Base-by-base conservation (phyloP, 2,113 vertebrate genomes). In the Hydrolagus affinis region DNA sequence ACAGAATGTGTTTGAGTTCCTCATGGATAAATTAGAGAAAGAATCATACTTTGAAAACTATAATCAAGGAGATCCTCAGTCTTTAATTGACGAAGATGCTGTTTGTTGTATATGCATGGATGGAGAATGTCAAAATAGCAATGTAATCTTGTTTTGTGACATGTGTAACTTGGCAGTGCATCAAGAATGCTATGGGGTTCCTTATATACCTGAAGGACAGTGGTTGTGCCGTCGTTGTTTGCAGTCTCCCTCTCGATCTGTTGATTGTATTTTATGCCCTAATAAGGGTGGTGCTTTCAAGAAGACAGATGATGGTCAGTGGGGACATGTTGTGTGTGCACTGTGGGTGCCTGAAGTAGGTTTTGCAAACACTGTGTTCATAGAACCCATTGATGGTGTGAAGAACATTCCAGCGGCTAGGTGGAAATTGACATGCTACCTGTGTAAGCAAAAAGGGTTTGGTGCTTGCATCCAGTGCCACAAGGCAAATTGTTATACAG, bases 391-490 rank as follows among this genome's bases (percentile, higher is more conserved):
- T 4, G 96, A 98, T 0, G 97, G 98, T 4, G 94, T 99, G 87
- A 89, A 93, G 88, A 96, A 97, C 92, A 99, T 99, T 87, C 98
- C 98, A 2, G 93, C 96, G 0, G 97, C 98, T 23, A 95, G 98
- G 89, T 99, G 97, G 98, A 98, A 97, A 91, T 95, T 99, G 90
- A 98, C 96, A 0, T 99, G 98, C 94, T 99, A 98, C 94, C 95
- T 99, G 91, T 99, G 98, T 89, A 99, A 98, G 93, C 95, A 98
- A 92, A 97, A 96, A 88, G 96, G 96, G 0, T 94, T 97, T 14
- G 98, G 98, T 17, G 98, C 97, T 86, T 99, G 98, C 88, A 99
- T 99, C 89, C 98, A 99, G 94, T 99, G 98, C 93, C 97, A 99
- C 94, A 97, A 95, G 91, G 97, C 97, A 76, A 99, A 99, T 92